A percentile compares a stretch with the other conserved stretches of the same genome.
Conservation (phyloP, 2,888 invertebrate genomes). For the Xylota segnis region DNA sequence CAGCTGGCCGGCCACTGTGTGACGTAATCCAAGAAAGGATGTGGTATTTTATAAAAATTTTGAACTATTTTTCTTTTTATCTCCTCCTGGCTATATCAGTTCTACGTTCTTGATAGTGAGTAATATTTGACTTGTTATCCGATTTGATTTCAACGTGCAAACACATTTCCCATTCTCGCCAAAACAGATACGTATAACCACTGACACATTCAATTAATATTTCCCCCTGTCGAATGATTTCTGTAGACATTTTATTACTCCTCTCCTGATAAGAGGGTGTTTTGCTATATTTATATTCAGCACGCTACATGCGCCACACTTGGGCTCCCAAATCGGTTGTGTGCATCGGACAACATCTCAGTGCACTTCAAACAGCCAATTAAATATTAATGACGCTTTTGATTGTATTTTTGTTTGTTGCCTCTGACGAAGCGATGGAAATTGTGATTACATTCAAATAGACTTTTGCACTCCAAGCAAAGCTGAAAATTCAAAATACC, state of each 20-base stretch:
- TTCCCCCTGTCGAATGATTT: background rate
- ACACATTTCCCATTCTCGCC: conserved; percentile 1
- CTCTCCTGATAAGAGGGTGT: conserved; percentile 3
- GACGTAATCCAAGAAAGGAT: background rate
- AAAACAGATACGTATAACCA: conserved; percentile 15
- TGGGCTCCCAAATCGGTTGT: background rate
- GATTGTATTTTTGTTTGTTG: background rate
- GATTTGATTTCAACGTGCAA: conserved; percentile 3
- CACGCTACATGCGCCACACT: background rate
- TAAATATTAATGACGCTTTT: conserved; percentile 10
- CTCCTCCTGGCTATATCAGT: background rate
- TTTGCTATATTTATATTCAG: background rate
- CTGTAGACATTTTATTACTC: conserved; percentile 1
- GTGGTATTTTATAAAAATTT: background rate
- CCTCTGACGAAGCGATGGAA: background rate
- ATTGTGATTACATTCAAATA: background rate
- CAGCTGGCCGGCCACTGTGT: background rate
- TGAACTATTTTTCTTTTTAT: background rate
- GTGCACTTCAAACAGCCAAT: background rate
- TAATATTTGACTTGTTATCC: background rate
- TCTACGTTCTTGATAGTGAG: background rate
- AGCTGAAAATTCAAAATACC: background rate
- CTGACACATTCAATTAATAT: conserved; percentile 18
- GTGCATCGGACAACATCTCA: background rate
- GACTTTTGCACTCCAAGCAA: background rate